Evolutionary conservation across 2,113 vertebrate genomes (phyloP).

Genomic region (Pandion haliaetus): DNA sequence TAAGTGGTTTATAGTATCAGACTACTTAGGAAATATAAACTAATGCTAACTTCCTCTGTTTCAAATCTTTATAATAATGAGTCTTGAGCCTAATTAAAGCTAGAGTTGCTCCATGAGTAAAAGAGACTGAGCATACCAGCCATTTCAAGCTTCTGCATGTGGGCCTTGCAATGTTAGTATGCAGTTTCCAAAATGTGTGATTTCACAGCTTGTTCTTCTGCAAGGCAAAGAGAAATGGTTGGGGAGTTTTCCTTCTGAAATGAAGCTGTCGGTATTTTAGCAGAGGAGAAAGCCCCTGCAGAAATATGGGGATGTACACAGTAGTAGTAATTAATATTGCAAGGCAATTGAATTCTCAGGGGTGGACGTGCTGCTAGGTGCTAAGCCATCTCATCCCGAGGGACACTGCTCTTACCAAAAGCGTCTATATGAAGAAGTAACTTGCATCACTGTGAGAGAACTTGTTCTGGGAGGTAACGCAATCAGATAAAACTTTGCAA

Average conservation of each 20-base stretch:
- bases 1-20: not conserved
- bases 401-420: not conserved
- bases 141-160: not conserved
- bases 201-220: not conserved
- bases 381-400: not conserved
- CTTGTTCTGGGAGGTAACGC: not conserved
- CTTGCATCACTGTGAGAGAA: not conserved
- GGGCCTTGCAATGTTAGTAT: not conserved
- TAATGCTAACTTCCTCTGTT: not conserved
- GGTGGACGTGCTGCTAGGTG: not conserved
- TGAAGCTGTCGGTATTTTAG: not conserved
- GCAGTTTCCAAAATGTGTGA: not conserved
- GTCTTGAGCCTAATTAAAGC: not conserved
- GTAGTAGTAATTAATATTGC: not conserved
- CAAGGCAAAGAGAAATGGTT: not conserved
- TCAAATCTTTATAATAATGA: not conserved
- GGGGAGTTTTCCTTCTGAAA: not conserved
- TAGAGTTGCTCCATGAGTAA: not conserved
- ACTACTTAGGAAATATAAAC: not conserved
- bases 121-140: not conserved
- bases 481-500: slow-evolving; percentile 6
- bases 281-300: not conserved
- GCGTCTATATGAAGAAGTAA: not conserved
- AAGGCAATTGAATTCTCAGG: not conserved
- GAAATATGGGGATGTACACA: not conserved